Evolutionary conservation across 2,888 invertebrate species (phyloP).

Genomic region (Salpingus planirostris): DNA sequence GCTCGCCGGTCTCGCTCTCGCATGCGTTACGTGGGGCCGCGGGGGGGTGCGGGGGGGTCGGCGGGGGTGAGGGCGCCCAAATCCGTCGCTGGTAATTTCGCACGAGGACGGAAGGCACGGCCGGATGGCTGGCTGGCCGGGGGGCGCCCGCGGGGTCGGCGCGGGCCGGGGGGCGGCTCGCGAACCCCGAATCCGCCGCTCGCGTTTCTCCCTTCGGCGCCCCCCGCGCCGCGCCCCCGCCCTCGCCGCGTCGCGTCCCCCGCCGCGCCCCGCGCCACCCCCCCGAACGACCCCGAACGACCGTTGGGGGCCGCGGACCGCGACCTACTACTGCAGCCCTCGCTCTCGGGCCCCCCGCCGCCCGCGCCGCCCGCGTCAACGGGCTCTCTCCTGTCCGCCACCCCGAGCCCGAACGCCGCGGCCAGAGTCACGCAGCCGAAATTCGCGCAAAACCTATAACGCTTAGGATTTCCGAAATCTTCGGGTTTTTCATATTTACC

Average conservation of each 20-base stretch:
- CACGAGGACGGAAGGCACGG: conserved; percentile 15
- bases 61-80: too few species aligned
- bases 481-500: too few species aligned
- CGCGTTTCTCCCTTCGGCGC: conserved; percentile 15
- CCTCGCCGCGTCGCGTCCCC: conserved; percentile 12
- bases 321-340: conserved; percentile 31
- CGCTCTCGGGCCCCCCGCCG: conserved; percentile 17
- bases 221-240: conserved; percentile 9
- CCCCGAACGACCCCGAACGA: conserved; percentile 10
- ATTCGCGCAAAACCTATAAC: too few species aligned
- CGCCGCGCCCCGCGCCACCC: conserved; percentile 9
- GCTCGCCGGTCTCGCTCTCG: too few species aligned
- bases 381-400: conserved; percentile 16
- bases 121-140: conserved; percentile 1
- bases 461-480: too few species aligned
- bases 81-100: conserved; percentile 31
- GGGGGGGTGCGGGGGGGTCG: too few species aligned
- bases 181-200: conserved; percentile 24
- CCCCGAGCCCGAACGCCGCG: conserved; percentile 12
- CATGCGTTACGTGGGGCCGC: too few species aligned
- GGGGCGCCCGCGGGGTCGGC: conserved; percentile 14
- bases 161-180: conserved; percentile 22
- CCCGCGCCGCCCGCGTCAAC: conserved; percentile 25
- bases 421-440: conserved; percentile 21
- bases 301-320: conserved; percentile 27